Conservation (phyloP, 37 sponge, comb jelly and placozoan species). For the Corticium candelabrum region DNA sequence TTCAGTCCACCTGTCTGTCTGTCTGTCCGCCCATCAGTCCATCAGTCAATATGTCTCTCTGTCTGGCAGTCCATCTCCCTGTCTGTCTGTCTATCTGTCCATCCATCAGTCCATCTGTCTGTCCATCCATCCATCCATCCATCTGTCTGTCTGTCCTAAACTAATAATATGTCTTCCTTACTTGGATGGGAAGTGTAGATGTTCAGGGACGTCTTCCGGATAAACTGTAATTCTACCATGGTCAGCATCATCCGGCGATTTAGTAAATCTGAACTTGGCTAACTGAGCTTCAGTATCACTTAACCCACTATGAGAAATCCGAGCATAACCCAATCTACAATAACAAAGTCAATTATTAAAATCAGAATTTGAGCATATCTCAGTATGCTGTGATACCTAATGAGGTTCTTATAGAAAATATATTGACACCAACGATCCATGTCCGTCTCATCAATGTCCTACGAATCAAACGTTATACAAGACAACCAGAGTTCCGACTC, state of each 20-base stretch:
- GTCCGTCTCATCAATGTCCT: conserved; percentile 50
- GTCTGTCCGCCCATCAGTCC: too few species aligned
- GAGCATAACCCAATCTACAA: conserved; percentile 8
- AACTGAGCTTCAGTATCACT: conserved; percentile 38
- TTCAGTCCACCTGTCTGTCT: too few species aligned
- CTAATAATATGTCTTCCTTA: conserved; percentile 13
- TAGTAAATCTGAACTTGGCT: conserved; percentile 42
- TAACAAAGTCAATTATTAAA: background rate
- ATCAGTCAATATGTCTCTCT: too few species aligned
- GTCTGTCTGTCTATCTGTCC: too few species aligned
- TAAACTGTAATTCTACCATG: conserved; percentile 14
- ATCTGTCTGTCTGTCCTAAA: background rate
- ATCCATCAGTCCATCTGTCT: too few species aligned
- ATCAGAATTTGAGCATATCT: background rate
- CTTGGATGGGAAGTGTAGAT: conserved; percentile 31
- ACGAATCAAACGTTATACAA: too few species aligned
- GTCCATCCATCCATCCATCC: too few species aligned
- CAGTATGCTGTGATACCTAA: conserved; percentile 17
- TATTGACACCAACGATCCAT: conserved; percentile 40
- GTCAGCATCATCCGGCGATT: conserved; percentile 19
- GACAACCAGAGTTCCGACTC: too few species aligned
- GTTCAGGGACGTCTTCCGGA: conserved; percentile 16
- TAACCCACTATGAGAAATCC: conserved; percentile 8
- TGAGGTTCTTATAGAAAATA: conserved; percentile 38
- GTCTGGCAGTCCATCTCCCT: too few species aligned